Base-by-base conservation (phyloP, 2,797 vertebrate species). In the Pipistrellus pipistrellus region DNA sequence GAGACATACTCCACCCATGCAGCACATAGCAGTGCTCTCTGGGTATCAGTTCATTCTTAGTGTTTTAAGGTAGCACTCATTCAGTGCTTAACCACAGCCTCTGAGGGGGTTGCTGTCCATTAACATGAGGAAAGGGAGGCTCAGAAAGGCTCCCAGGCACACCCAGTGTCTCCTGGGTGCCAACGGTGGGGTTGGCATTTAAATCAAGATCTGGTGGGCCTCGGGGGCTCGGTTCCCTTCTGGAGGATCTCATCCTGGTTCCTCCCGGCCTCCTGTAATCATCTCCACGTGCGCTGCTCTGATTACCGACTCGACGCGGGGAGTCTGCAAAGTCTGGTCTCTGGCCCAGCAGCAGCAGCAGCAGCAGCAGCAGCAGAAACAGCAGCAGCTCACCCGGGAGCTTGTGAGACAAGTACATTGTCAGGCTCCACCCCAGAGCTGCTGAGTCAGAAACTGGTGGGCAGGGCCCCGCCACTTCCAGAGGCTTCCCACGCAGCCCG, bases 11-110 rank as follows among this genome's bases (percentile, higher is more conserved):
- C 35, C 82, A 18, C 30, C 38, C 4, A 12, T 27, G 71, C 15
- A 4, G 38, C 59, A 46, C 2, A 0, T 1, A 38, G 18, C 48
- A 15, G 25, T 7, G 0, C 81, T 7, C n/a, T 75, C 38, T 35
- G 57, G n/a, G n/a, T 46, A 4, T 32, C 17, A 13, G 6, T 23
- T 82, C 41, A 32, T 48, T 55, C 4, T 25, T 12, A 23, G 59
- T 17, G 14, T 38, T 3, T 11, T 4, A 4, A 38, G 44, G 5
- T 2, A 21, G 53, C 35, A 7, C 64, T 46, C 35, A 15, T 59
- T 35, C 15, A n/a, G 35, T 51, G 13, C n/a, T 69, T n/a, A 64
- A 64, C 9, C 25, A 35, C 38, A 5, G 27, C 32, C 51, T 35
- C 11, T 5, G 32, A 78, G 44, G 55, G 55, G 64, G 53, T 25